Evolutionary conservation across 1,140 invertebrate genomes (phyloP).

Genomic region (Hyposmocoma kahamanoa): DNA sequence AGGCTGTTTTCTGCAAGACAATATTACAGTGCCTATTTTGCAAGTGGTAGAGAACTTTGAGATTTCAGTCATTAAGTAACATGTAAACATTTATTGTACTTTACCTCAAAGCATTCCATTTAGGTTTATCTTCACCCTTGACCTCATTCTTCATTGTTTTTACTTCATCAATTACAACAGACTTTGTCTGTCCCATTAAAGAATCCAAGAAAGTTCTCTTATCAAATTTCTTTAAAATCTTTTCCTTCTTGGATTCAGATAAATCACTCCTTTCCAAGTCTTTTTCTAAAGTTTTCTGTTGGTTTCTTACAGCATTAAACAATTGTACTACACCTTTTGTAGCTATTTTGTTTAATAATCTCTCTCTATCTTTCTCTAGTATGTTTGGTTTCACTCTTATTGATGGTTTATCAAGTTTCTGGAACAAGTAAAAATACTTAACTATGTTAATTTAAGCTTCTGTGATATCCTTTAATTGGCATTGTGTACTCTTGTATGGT

Average conservation of each 20-base stretch:
- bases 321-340: slow-evolving; percentile 94
- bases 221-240: slow-evolving; percentile 86
- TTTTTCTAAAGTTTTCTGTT: slow-evolving; percentile 85
- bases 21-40: too few species aligned
- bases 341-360: slow-evolving; percentile 85
- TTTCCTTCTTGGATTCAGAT: slow-evolving; percentile 87
- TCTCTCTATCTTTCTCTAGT: slow-evolving; percentile 83
- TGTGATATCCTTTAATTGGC: too few species aligned
- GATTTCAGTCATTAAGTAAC: too few species aligned
- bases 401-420: slow-evolving; percentile 78
- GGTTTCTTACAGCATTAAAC: slow-evolving; percentile 91
- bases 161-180: slow-evolving; percentile 71
- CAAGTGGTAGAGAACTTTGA: too few species aligned
- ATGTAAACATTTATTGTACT: too few species aligned
- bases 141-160: slow-evolving; percentile 66
- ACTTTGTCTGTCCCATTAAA: slow-evolving; percentile 83
- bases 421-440: slow-evolving; percentile 36
- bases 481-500: too few species aligned
- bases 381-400: slow-evolving; percentile 84
- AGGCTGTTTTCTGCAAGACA: too few species aligned
- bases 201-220: slow-evolving; percentile 89
- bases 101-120: slow-evolving; percentile 75
- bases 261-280: slow-evolving; percentile 83
- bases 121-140: slow-evolving; percentile 59
- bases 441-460: too few species aligned